A percentile compares a stretch with the other conserved stretches of the same genome.
Conservation (phyloP, 2,113 vertebrate genomes). For the zebrafish (Danio rerio) region DNA sequence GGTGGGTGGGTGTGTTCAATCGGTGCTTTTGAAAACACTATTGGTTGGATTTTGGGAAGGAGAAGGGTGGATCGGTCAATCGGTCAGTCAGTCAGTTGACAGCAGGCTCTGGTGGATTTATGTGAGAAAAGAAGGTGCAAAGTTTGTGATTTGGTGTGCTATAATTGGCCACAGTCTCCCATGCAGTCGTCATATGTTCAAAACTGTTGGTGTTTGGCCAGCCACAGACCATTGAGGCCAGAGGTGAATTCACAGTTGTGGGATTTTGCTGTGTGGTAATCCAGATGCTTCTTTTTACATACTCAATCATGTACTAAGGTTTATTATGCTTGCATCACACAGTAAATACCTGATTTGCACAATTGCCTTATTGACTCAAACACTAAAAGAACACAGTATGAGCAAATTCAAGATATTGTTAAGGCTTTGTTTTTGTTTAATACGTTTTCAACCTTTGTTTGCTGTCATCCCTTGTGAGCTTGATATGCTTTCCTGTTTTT, state of each 20-base stretch:
- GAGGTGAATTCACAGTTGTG: background rate
- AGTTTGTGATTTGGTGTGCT: background rate
- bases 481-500: background rate
- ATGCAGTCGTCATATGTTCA: background rate
- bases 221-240: background rate
- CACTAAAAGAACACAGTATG: constrained; percentile 1
- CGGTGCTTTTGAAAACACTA: too few relatives aligned
- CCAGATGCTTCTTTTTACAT: background rate
- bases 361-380: constrained; percentile 13
- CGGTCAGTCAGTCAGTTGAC: too few relatives aligned
- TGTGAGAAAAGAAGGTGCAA: too few relatives aligned
- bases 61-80: too few relatives aligned
- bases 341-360: constrained; percentile 8
- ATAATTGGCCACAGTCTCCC: background rate
- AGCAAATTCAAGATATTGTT: background rate
- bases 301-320: background rate
- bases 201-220: background rate
- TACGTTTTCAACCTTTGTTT: constrained; percentile 15
- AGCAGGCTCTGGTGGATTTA: too few relatives aligned
- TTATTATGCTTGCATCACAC: background rate
- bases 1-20: too few relatives aligned
- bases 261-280: background rate
- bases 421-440: constrained; percentile 2
- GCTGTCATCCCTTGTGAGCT: background rate
- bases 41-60: too few relatives aligned